Conservation (phyloP, 2,797 vertebrate genomes). For the Spinus pinus region DNA sequence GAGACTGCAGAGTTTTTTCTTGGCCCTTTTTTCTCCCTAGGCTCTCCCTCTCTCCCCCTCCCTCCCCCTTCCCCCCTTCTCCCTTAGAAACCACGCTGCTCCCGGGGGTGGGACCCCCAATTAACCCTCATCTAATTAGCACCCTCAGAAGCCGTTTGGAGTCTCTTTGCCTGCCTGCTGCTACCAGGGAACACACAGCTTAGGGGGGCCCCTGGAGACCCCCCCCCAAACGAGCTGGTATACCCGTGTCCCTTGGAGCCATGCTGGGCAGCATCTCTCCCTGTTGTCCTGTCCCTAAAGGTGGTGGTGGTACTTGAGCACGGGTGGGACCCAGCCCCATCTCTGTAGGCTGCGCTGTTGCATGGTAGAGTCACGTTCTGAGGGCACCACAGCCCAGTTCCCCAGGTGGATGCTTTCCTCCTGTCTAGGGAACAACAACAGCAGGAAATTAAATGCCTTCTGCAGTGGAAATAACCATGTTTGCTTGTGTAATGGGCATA, state of each 20-base stretch:
- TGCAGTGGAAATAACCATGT: conserved; percentile 6
- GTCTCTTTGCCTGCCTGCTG: neutral
- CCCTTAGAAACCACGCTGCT: neutral
- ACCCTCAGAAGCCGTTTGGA: neutral
- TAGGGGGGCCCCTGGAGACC: too few species aligned
- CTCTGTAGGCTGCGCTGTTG: accelerated
- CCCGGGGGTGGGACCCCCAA: neutral
- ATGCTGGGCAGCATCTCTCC: accelerated
- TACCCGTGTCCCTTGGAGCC: accelerated
- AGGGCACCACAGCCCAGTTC: neutral
- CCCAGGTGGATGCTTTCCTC: neutral
- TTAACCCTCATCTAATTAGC: neutral
- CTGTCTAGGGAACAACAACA: neutral
- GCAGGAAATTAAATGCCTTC: conserved; percentile 19
- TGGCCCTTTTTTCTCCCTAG: neutral
- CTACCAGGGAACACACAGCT: neutral
- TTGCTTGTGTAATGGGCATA: neutral
- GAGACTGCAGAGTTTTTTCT: neutral
- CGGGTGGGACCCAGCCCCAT: accelerated
- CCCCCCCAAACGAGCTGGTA: neutral
- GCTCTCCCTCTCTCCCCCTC: neutral
- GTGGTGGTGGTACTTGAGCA: accelerated
- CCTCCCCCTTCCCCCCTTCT: neutral
- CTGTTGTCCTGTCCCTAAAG: neutral
- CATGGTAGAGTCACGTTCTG: accelerated